A percentile compares a stretch with the other conserved stretches of the same genome.
Evolutionary conservation across 2,113 vertebrate species (phyloP).

Genomic region (Peromyscus maniculatus): DNA sequence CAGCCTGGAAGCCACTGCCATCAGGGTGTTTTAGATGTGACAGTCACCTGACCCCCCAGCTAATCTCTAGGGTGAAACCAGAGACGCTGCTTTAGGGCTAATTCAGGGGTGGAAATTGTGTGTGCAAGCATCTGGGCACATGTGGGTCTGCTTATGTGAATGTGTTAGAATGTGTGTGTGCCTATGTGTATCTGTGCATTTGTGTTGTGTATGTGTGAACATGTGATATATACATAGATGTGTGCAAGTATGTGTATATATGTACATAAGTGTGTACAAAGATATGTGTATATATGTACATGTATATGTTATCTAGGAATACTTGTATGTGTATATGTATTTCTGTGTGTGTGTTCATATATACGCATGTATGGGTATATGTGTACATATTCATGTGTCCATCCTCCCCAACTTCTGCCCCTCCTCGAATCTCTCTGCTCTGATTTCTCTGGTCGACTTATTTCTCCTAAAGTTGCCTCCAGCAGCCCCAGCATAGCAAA

Average conservation of each 20-base stretch:
- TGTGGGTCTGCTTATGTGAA: not conserved
- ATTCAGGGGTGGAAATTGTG: rapidly evolving
- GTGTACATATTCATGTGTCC: not conserved
- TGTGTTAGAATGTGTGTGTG: not conserved
- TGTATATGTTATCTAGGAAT: not conserved
- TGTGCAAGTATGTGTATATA: not conserved
- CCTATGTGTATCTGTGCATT: not conserved
- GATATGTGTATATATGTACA: too few species aligned
- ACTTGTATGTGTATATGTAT: not conserved
- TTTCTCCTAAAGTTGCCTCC: not conserved
- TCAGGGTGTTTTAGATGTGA: not conserved
- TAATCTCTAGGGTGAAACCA: not conserved
- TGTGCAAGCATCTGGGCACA: not conserved
- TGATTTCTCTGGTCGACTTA: not conserved
- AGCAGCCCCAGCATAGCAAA: slow-evolving; percentile 7
- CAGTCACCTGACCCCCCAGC: not conserved
- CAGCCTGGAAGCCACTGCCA: not conserved
- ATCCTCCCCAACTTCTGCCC: not conserved
- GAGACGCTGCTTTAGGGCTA: not conserved
- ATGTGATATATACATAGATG: not conserved
- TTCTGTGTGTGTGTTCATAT: not conserved
- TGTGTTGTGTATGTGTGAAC: not conserved
- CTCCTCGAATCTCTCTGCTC: not conserved
- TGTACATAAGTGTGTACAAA: too few species aligned
- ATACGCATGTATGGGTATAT: not conserved